These are phyloP conservation scores for Alca torda DNA, from an alignment of 2,797 vertebrate species.

Conservation along the genomic window DNA sequence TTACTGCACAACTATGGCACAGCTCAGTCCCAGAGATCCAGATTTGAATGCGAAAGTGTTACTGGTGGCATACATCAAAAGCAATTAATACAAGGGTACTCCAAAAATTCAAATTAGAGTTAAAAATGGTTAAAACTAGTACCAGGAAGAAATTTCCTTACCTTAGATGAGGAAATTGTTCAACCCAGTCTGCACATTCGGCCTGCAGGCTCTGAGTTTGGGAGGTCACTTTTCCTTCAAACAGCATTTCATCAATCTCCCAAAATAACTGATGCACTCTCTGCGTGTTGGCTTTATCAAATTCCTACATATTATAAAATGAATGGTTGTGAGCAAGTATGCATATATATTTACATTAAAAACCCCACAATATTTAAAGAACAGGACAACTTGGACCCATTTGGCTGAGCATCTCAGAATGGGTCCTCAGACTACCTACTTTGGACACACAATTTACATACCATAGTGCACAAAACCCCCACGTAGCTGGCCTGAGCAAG, in stretches of 20 bases:
- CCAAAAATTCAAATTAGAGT: neutral
- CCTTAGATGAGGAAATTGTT: constrained; percentile 83
- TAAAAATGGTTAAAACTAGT: neutral
- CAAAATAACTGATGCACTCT: constrained; percentile 81
- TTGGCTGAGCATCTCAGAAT: neutral
- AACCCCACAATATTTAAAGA: neutral
- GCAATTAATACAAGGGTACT: neutral
- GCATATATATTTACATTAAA: neutral
- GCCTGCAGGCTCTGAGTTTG: constrained; percentile 75
- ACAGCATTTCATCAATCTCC: constrained; percentile 86
- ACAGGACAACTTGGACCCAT: neutral
- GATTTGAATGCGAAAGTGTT: neutral
- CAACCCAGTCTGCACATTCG: constrained; percentile 83
- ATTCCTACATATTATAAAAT: constrained; percentile 75
- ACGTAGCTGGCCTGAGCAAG: neutral
- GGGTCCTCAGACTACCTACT: neutral
- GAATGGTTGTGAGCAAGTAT: neutral
- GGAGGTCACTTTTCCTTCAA: constrained; percentile 80
- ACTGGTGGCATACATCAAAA: neutral
- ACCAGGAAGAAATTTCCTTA: constrained; percentile 37
- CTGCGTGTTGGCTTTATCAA: constrained; percentile 81
- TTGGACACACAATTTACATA: neutral
- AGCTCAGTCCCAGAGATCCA: neutral
- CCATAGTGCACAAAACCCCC: neutral
- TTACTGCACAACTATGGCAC: neutral